Base-by-base conservation (phyloP, 2,888 invertebrate genomes). In the Merodon equestris region DNA sequence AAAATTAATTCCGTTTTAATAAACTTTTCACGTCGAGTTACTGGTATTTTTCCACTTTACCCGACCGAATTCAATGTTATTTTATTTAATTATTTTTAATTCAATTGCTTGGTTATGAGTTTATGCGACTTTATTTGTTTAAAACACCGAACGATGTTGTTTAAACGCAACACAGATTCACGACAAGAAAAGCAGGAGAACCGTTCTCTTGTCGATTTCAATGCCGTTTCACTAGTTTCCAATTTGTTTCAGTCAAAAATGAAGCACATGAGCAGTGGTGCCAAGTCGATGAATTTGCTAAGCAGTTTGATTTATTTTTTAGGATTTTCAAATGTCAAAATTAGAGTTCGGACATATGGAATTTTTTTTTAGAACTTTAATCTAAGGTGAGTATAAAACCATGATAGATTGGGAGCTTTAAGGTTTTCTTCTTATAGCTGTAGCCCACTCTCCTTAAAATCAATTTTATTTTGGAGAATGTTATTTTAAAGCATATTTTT, bases 151-250 rank as follows among this genome's bases (percentile, higher is more conserved):
- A 7, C 7, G 10, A 50, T 18, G 34, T 58, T 19, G 54, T 60
- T 71, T 60, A n/a, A 40, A 27, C 15, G 17, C 36, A 44, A 76
- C 70, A 71, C 53, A 54, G 53, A 12, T 36, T 9, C 44, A 48
- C 70, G 54, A 60, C 60, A 36, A 42, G 38, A 63, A 58, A 76
- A 48, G 54, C 56, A 27, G 27, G 3, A n/a, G 44, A 42, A 5
- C 61, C 17, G 27, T 27, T 27, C 2, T 27, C 27, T 27, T 47
- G 34, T 57, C 50, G 70, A 50, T 60, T 40, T 64, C 13, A 76
- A 76, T 50, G 76, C 60, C 10, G 71, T 66, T 66, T 60, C 60
- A 60, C 27, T 7, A 17, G n/a, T 48, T 70, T 60, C 50, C 71
- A 60, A 40, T 1, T 36, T 3, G 58, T 76, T 54, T 36, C 56